Evolutionary conservation across 2,113 vertebrate genomes (phyloP), one percentile per base, ranked within the genome.

Genomic region (Calcarius ornatus): DNA sequence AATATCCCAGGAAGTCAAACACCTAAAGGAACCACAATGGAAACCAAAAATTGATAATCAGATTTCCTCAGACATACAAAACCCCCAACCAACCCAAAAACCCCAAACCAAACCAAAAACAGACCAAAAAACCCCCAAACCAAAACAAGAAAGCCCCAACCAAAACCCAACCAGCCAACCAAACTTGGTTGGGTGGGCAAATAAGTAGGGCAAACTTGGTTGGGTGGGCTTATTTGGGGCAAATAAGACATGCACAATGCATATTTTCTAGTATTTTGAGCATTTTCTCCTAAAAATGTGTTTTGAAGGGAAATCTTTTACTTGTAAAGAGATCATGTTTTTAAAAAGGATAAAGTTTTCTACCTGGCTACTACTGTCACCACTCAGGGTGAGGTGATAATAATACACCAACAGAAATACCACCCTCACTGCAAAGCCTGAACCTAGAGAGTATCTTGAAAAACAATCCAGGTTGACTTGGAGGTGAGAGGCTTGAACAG

Each of bases 371-470:
- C 20, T 75, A 13, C 6, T 69, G 35, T 35, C 31, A 86, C 45
- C 24, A 35, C 3, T 3, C 0, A 0, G 11, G 8, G 9, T 37
- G n/a, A 33, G 25, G 22, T 13, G 2, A 40, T 16, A 12, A 47
- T 11, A 33, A 42, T 1, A 12, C 53, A 91, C 6, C n/a, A 64
- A 53, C 23, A 72, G 3, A 43, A 86, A 69, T 5, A 78, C 3
- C 10, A 64, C 3, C 25, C 15, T 70, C 2, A 0, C n/a, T 38
- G 17, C 12, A 9, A 59, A 89, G 17, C 7, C 25, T 48, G 66
- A 90, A 70, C 23, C 24, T 45, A 43, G 3, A 63, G 4, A 43
- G 6, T 21, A 31, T 23, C 18, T 33, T 33, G 16, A 33, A 37
- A 76, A 69, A 47, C 48, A 80, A 50, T 48, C 1, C 75, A 76